These are phyloP conservation scores for Streptopelia turtur DNA, from an alignment of 2,797 vertebrate species.

Conservation along the genomic window DNA sequence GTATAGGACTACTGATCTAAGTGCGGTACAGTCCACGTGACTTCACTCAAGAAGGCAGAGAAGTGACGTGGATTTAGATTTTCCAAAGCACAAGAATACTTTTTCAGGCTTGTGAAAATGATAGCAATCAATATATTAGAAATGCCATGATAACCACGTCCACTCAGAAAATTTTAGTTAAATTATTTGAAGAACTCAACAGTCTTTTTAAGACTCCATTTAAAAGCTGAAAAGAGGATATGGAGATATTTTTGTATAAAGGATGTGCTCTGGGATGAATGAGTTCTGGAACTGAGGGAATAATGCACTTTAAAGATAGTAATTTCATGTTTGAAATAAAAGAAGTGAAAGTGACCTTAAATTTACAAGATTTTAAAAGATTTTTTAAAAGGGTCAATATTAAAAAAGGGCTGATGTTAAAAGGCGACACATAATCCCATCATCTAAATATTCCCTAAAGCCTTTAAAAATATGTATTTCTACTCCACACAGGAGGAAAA, in stretches of 20 bases:
- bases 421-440: not conserved
- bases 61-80: not conserved
- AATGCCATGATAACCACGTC: not conserved
- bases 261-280: not conserved
- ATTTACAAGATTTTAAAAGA: not conserved
- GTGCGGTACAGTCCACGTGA: rapidly evolving
- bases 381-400: not conserved
- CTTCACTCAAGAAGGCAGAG: not conserved
- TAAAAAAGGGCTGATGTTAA: not conserved
- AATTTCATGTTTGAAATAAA: not conserved
- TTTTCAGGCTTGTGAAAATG: not conserved
- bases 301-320: not conserved
- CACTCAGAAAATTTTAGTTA: not conserved
- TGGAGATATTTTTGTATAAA: not conserved
- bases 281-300: not conserved
- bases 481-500: not conserved
- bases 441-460: not conserved
- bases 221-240: not conserved
- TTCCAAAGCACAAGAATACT: not conserved
- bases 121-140: not conserved
- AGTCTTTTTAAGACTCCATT: not conserved
- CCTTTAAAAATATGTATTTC: not conserved
- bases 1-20: not conserved
- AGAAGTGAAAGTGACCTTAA: not conserved
- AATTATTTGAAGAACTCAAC: not conserved